These are phyloP conservation scores for Phenganax marumi DNA, from an alignment of 92 coral and sea anemone species.

Conservation along the genomic window DNA sequence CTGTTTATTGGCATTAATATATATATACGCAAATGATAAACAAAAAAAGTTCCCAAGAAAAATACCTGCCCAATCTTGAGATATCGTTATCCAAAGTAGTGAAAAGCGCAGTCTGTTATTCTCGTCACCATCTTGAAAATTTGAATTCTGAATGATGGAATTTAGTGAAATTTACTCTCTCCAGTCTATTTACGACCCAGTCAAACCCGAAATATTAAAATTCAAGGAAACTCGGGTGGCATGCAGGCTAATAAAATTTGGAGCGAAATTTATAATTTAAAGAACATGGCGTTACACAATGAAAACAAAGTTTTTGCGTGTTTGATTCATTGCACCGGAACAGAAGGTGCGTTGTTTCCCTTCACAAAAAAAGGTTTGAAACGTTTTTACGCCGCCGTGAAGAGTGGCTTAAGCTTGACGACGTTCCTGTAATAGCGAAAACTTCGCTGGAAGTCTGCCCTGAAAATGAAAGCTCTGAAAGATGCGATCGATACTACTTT, in stretches of 20 bases:
- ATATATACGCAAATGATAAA: neutral
- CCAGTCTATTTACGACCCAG: neutral
- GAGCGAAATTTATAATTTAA: neutral
- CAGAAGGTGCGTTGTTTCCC: neutral
- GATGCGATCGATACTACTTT: neutral
- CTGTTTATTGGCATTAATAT: neutral
- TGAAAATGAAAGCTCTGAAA: neutral
- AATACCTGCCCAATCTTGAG: conserved; percentile 20
- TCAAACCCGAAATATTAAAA: neutral
- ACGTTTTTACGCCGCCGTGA: neutral
- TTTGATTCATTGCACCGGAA: conserved; percentile 1
- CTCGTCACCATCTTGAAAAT: conserved; percentile 15
- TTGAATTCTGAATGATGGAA: neutral
- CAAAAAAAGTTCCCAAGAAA: conserved; percentile 29
- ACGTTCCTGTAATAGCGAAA: neutral
- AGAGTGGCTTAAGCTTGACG: neutral
- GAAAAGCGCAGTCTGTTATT: conserved; percentile 3
- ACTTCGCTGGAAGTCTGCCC: neutral
- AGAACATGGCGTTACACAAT: neutral
- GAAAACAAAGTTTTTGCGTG: neutral
- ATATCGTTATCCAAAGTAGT: neutral
- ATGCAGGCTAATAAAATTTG: neutral
- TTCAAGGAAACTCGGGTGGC: neutral
- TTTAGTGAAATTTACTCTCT: neutral
- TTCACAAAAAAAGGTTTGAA: neutral